A percentile compares a stretch with the other conserved stretches of the same genome.
These are phyloP conservation scores for Agapornis canus DNA, from an alignment of 2,797 vertebrate genomes.

Conservation along the genomic window DNA sequence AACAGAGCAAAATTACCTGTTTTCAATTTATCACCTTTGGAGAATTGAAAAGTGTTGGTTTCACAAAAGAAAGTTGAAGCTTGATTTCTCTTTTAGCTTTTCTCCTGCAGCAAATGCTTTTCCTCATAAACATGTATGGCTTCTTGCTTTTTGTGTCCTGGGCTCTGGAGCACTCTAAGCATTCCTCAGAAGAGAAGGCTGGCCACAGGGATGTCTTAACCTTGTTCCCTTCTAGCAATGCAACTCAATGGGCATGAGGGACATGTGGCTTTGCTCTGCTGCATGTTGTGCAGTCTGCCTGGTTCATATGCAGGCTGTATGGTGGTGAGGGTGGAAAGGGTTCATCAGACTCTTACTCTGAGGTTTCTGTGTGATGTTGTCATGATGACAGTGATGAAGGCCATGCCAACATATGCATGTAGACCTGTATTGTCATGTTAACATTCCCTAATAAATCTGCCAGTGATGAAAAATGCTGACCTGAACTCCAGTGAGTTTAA, in stretches of 20 bases:
- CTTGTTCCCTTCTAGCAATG: neutral
- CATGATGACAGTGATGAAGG: neutral
- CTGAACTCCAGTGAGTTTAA: neutral
- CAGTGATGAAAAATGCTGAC: neutral
- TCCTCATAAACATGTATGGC: neutral
- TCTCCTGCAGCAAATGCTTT: neutral
- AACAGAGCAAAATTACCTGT: neutral
- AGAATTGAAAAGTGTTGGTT: neutral
- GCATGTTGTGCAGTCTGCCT: fast-evolving
- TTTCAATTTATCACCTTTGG: neutral
- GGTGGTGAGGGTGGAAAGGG: neutral
- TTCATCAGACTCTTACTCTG: neutral
- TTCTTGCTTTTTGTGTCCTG: neutral
- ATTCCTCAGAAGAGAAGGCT: neutral
- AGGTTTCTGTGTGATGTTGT: neutral
- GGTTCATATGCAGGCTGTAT: neutral
- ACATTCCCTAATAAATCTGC: neutral
- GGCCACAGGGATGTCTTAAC: neutral
- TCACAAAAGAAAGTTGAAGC: neutral
- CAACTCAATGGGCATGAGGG: fast-evolving
- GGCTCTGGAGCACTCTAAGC: neutral
- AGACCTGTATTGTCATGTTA: neutral
- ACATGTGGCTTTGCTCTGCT: neutral
- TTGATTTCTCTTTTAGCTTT: neutral
- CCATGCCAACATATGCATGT: neutral